These are phyloP conservation scores for Brassicogethes aeneus DNA, from an alignment of 2,888 invertebrate genomes.

Conservation along the genomic window DNA sequence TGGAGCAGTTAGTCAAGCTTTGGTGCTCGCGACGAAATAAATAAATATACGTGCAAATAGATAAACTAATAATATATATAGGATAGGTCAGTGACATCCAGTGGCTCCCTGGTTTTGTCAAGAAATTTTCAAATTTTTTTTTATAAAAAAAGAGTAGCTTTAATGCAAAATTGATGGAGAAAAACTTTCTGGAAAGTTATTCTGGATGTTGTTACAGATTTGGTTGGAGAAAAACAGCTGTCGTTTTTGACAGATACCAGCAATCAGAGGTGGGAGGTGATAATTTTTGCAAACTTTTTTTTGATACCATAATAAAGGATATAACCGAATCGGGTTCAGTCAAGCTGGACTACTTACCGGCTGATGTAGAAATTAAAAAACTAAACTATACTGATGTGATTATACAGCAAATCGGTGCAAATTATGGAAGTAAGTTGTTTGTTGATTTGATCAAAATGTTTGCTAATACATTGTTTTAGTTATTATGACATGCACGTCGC, in stretches of 20 bases:
- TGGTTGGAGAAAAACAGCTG: background rate
- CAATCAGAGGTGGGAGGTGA: background rate
- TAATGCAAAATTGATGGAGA: no score
- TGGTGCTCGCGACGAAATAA: no score
- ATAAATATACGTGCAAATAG: no score
- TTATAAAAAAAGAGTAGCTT: no score
- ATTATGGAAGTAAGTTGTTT: background rate
- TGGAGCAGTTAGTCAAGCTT: no score
- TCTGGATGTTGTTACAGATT: no score
- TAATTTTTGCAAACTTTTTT: background rate
- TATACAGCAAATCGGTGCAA: background rate
- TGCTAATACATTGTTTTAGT: slow-evolving; percentile 54
- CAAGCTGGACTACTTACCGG: background rate
- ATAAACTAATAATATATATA: no score
- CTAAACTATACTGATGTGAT: background rate
- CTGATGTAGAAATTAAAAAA: background rate
- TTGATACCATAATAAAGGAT: background rate
- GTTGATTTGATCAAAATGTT: background rate
- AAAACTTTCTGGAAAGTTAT: no score
- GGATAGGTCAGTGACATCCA: no score
- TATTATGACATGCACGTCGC: slow-evolving; percentile 89
- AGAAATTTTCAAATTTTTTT: no score
- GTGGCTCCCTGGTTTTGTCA: no score
- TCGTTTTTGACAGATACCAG: slow-evolving; percentile 2
- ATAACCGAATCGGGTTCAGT: background rate